Evolutionary conservation across 2,797 vertebrate species (phyloP), one percentile per base, ranked within the genome.

Genomic region (Myotis vivesi): DNA sequence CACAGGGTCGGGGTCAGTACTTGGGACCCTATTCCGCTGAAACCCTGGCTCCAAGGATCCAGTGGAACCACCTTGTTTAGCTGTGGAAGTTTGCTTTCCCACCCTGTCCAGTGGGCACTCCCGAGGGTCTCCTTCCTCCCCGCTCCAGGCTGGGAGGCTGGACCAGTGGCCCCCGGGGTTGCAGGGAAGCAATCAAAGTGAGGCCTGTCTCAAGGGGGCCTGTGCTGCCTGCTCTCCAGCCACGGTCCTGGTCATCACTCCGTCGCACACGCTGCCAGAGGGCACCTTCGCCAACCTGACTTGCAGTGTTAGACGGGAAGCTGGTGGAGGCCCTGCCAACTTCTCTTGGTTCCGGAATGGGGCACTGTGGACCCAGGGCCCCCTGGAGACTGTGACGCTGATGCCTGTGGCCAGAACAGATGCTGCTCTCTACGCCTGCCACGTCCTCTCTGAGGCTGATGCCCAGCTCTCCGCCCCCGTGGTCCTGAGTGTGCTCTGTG

Each of bases 401-500:
- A 57, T 59, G 9, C 87, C 95, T 0, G 96, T 97, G 95, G 87
- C 84, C 85, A 96, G 98, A 71, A 91, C 90, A 0, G 96, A 98
- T 10, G 90, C 96, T 7, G 98, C 96, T n/a, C 64, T 95, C 25
- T 98, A 98, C 0, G 80, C 97, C 82, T 98, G 98, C 91, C 76
- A 66, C n/a, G 69, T 95, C n/a, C 68, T 95, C 44, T 17, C 73
- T 0, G 36, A 11, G 0, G 2, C 92, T 0, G 2, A 12, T 17
- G 88, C 95, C 95, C 96, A 96, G 19, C 97, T 73, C 57, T 98
- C 98, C 0, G 11, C 95, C 0, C 8, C 93, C 0, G 0, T 98
- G 17, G 8, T 94, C 22, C 97, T 98, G 83, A 97, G 94, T 0
- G 98, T 98, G 64, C 90, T 97, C 36, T 98, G 98, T 98, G 96